A percentile compares a stretch with the other conserved stretches of the same genome.
Evolutionary conservation across 1,140 invertebrate genomes (phyloP).

Genomic region (Drosophila teissieri): DNA sequence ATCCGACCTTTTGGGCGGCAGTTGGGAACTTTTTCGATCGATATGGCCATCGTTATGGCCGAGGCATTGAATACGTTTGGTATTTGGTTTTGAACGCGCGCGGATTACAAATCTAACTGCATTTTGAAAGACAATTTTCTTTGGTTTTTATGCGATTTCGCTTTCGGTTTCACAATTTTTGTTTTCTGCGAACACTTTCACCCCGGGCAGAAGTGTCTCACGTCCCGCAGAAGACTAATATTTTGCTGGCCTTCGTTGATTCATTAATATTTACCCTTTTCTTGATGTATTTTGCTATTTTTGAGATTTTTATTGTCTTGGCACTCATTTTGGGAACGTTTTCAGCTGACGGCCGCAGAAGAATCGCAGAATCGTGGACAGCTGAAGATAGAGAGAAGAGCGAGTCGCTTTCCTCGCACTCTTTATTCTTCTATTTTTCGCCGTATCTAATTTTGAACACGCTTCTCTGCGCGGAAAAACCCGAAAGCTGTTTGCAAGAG

Average conservation of each 20-base stretch:
- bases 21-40: constrained; percentile 13
- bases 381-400: constrained; percentile 22
- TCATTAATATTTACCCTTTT: constrained; percentile 79
- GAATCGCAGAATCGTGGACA: constrained; percentile 15
- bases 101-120: constrained; percentile 54
- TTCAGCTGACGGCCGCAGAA: constrained; percentile 14
- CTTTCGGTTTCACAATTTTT: constrained; percentile 24
- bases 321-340: constrained; percentile 73
- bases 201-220: constrained; percentile 32
- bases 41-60: constrained; percentile 60
- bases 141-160: constrained; percentile 11
- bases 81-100: constrained; percentile 46
- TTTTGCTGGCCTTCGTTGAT: constrained; percentile 7
- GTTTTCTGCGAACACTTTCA: constrained; percentile 60
- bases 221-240: constrained; percentile 39
- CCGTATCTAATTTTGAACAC: constrained; percentile 70
- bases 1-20: constrained; percentile 27
- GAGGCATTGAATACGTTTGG: constrained; percentile 74
- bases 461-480: constrained; percentile 32
- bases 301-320: constrained; percentile 79
- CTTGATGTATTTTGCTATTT: constrained; percentile 84
- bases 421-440: constrained; percentile 28
- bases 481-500: constrained; percentile 20
- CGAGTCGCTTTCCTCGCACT: constrained; percentile 12
- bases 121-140: constrained; percentile 44